Evolutionary conservation across 2,797 vertebrate genomes (phyloP), one percentile per base, ranked within the genome.

Genomic region (Rhinella marina): DNA sequence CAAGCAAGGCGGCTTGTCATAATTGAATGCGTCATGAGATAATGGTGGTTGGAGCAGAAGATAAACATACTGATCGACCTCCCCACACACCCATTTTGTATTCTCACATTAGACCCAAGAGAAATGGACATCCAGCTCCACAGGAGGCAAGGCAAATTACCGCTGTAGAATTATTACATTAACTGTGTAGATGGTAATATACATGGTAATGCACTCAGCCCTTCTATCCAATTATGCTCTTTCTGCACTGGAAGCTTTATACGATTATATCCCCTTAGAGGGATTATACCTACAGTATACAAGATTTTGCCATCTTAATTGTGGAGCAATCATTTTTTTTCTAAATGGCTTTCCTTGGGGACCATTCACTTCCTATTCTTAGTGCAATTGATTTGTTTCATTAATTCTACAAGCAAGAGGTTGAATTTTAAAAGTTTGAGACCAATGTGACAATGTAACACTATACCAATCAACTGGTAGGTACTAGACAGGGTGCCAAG

Each of bases 141-240:
- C 23, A 82, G 41, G 80, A 82, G 61, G 16, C 61, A 50, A 41
- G 1, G 80, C 61, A 66, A 2, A 66, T 82, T 66, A 82, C 52
- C 50, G 61, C 62, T 50, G 48, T 82, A 82, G 66, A 52, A 81
- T 81, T 81, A 82, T 82, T 82, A 82, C 48, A 82, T 82, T 66
- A 82, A 66, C 61, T 82, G 41, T 25, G 48, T 27, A 77, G 23
- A 52, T 77, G n/a, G 23, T 54, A 77, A 54, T 77, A 77, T 77
- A 66, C 80, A 82, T 52, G 41, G 61, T 52, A 66, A 82, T 82
- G 80, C 27, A 66, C 80, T 50, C 61, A 82, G 62, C 32, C 80
- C 61, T 77, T 64, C 80, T 66, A 82, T 82, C 80, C 80, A 82
- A 82, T 82, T 82, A 82, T n/a, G 12, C 62, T 50, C 61, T 82